phyloP scores from a whole-genome alignment of 2,113 vertebrate species.

The Cochlearius cochlearius region DNA sequence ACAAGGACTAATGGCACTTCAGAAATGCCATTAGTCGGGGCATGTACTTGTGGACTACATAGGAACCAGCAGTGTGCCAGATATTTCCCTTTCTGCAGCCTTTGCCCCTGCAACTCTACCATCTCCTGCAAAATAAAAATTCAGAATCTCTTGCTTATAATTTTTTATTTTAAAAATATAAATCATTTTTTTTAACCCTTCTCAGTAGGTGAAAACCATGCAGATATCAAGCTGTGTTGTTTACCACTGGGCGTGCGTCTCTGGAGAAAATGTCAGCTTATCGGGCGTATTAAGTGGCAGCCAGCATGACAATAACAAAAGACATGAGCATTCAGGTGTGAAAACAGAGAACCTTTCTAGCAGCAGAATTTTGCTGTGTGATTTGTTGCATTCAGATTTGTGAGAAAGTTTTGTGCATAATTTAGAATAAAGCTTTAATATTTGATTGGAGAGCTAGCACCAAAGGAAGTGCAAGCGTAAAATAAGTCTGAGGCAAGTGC shows the following conservation, averaged over 20 bases:
- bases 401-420: background rate
- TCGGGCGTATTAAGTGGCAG: background rate
- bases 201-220: background rate
- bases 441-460: background rate
- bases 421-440: background rate
- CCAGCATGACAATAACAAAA: background rate
- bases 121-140: background rate
- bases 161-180: background rate
- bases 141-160: background rate
- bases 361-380: background rate
- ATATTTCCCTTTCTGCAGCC: background rate
- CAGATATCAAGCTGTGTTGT: background rate
- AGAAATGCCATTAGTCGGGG: background rate
- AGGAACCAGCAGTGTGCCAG: background rate
- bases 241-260: background rate
- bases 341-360: conserved; percentile 1
- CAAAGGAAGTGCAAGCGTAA: background rate
- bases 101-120: background rate
- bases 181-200: background rate
- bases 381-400: background rate
- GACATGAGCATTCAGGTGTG: background rate
- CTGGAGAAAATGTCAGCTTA: background rate
- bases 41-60: background rate
- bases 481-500: background rate
- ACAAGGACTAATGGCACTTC: background rate